These are phyloP conservation scores for Brotula barbata DNA, from an alignment of 2,797 vertebrate species.

Conservation along the genomic window DNA sequence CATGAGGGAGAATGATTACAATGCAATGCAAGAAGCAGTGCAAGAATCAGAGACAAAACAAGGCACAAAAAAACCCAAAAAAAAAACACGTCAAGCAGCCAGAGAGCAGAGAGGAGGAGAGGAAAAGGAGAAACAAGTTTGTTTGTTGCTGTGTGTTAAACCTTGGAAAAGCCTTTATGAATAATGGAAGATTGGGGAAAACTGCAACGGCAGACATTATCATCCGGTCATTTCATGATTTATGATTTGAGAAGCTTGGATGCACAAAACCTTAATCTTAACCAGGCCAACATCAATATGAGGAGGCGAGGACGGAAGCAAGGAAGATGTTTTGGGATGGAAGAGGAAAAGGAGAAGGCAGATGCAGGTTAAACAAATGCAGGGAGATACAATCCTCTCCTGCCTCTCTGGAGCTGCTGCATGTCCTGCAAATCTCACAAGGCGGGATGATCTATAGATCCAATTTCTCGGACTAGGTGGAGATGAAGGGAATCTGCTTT, in stretches of 20 bases:
- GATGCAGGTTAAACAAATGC: no score
- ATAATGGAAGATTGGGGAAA: constrained; percentile 47
- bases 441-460: no score
- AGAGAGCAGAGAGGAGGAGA: constrained; percentile 5
- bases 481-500: no score
- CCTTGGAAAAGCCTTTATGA: constrained; percentile 38
- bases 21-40: constrained; percentile 14
- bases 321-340: no score
- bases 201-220: constrained; percentile 38
- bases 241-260: constrained; percentile 36
- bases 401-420: no score
- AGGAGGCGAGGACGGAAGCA: no score
- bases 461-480: no score
- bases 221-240: constrained; percentile 49
- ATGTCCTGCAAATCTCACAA: no score
- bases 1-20: constrained; percentile 6
- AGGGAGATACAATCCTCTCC: no score
- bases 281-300: no score
- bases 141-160: constrained; percentile 46
- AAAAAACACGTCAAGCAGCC: constrained; percentile 5
- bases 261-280: constrained; percentile 14
- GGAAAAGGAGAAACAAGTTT: constrained; percentile 26
- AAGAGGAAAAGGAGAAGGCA: no score
- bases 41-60: constrained; percentile 8
- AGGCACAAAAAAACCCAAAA: neutral